Base-by-base conservation (phyloP, 2,888 invertebrate species). In the Endotricha flammealis region DNA sequence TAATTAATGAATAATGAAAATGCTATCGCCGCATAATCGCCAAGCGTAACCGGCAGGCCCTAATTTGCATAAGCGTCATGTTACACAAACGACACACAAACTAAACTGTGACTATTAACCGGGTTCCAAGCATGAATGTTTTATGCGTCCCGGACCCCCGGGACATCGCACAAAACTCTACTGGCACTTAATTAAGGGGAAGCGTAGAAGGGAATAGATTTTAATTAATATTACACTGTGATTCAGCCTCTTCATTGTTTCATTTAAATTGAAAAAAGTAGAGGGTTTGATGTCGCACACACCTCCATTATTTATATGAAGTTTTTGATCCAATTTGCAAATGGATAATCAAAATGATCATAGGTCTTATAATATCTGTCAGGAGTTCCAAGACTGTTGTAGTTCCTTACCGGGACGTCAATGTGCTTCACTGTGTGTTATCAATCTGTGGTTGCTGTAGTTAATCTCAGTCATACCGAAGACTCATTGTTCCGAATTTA, bases 101-200 rank as follows among this genome's bases (percentile, higher is more conserved):
- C 65, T 75, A 79, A 80, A 72, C 74, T 67, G 67, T 51, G 67
- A 64, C 80, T 72, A 80, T 83, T 82, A 81, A 72, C 68, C 47
- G 63, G 69, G 70, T 71, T 68, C 61, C 64, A 64, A 62, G 70
- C 61, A 72, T 81, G 74, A 78, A 81, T 78, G 66, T 74, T 80
- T 82, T 71, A 77, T 77, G 64, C 58, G 61, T 48, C 52, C 57
- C 69, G 59, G 44, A 72, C 30, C 9, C 24, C 16, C 2, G 80
- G 71, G 56, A 62, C 63, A 64, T 64, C 57, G 50, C 48, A 67
- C 69, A 64, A 65, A 68, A 74, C 77, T 71, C 68, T 66, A 74
- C 75, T 66, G 73, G 64, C 77, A 78, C 81, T 83, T 82, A 78
- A 85, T 85, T 81, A 83, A 64, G 65, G 76, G 73, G 70, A 72